These are phyloP conservation scores for Catalaphyllia jardinei DNA, from an alignment of 64 coral and sea anemone species.

Conservation along the genomic window DNA sequence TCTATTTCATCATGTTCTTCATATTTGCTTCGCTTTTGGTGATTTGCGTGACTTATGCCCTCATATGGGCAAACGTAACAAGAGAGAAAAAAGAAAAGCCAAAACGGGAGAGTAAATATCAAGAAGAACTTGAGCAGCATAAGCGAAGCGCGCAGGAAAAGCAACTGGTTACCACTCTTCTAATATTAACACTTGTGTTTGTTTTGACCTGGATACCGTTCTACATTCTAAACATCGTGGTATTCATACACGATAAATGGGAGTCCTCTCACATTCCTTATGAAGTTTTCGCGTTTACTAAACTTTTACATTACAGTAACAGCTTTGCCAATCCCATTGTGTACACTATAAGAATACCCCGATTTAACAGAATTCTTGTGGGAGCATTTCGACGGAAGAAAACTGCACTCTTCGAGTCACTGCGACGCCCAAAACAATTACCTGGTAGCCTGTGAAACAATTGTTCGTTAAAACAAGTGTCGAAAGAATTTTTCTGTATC, in stretches of 20 bases:
- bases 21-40: conserved; percentile 61
- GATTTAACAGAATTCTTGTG: conserved; percentile 57
- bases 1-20: conserved; percentile 69
- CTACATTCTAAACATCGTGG: conserved; percentile 82
- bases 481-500: no score
- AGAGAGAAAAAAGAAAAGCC: background rate
- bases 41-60: conserved; percentile 73
- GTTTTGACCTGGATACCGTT: conserved; percentile 86
- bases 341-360: conserved; percentile 74
- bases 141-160: conserved; percentile 34
- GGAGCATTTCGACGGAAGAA: conserved; percentile 19
- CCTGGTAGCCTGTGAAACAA: no score
- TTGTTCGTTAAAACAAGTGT: no score
- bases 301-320: conserved; percentile 82
- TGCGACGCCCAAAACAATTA: background rate
- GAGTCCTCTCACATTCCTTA: conserved; percentile 37
- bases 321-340: conserved; percentile 80
- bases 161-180: conserved; percentile 64
- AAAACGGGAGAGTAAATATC: background rate
- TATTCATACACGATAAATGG: conserved; percentile 43
- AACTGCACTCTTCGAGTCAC: background rate
- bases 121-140: conserved; percentile 30
- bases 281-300: conserved; percentile 66
- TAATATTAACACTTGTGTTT: conserved; percentile 81
- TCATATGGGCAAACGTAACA: conserved; percentile 74